Conservation (phyloP, 2,888 invertebrate species). For the Bruchidius siliquastri region DNA sequence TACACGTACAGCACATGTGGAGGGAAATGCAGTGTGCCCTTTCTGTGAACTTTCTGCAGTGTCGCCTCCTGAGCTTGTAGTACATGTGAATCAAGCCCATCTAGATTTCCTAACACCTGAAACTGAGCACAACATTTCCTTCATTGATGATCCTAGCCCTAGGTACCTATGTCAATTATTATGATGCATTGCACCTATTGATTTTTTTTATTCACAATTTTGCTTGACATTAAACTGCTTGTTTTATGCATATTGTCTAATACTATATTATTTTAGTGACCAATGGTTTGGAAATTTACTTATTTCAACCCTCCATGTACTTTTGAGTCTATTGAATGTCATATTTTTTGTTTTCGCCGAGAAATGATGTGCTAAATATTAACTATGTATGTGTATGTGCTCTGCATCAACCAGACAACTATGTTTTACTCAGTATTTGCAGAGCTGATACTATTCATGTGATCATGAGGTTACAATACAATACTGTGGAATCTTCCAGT, state of each 20-base stretch:
- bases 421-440: too few species aligned
- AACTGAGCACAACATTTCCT: conserved; percentile 65
- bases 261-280: too few species aligned
- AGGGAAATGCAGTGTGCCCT: conserved; percentile 74
- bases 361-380: too few species aligned
- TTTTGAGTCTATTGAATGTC: too few species aligned
- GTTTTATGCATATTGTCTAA: neutral
- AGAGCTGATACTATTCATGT: too few species aligned
- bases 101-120: conserved; percentile 78
- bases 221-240: neutral
- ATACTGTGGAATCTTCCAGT: too few species aligned
- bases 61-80: conserved; percentile 67
- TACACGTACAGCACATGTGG: conserved; percentile 72
- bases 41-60: conserved; percentile 74
- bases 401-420: too few species aligned
- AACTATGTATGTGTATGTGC: too few species aligned
- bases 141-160: conserved; percentile 65
- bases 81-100: conserved; percentile 81
- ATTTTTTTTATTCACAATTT: neutral
- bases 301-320: too few species aligned
- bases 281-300: too few species aligned
- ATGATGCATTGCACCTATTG: neutral
- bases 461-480: too few species aligned
- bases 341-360: too few species aligned
- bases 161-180: conserved; percentile 24